A percentile compares a stretch with the other conserved stretches of the same genome.
These are phyloP conservation scores for Chlorops oryzae DNA, from an alignment of 1,140 invertebrate genomes.

Conservation along the genomic window DNA sequence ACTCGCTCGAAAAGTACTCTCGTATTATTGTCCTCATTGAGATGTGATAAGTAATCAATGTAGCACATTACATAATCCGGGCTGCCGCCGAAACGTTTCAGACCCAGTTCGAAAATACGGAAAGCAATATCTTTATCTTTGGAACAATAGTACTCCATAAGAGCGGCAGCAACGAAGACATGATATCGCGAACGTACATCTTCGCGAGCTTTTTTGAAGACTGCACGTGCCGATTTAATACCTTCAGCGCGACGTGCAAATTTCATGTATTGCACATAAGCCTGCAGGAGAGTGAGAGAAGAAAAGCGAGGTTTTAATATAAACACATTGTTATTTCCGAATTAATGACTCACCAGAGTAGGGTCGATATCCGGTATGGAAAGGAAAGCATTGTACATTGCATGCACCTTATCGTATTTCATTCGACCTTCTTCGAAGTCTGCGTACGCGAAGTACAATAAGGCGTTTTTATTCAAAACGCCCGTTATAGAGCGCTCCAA, in stretches of 20 bases:
- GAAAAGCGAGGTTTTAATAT: background rate
- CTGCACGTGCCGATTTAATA: conserved; percentile 88
- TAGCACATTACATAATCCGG: conserved; percentile 94
- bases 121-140: conserved; percentile 99
- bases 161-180: conserved; percentile 90
- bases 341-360: conserved; percentile 66
- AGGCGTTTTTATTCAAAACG: conserved; percentile 82
- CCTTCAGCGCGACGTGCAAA: conserved; percentile 95
- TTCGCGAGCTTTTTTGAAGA: conserved; percentile 94
- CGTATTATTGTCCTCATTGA: conserved; percentile 99
- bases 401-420: conserved; percentile 95
- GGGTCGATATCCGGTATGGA: conserved; percentile 88
- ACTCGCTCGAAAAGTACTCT: conserved; percentile 95
- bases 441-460: conserved; percentile 96
- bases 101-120: conserved; percentile 94
- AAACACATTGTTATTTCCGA: background rate
- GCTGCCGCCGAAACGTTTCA: conserved; percentile 93
- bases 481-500: conserved; percentile 87
- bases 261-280: conserved; percentile 99
- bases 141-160: conserved; percentile 99
- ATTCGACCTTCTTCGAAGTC: conserved; percentile 97
- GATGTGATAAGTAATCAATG: conserved; percentile 94
- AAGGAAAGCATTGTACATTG: conserved; percentile 90
- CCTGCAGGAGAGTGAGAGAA: conserved; percentile 56
- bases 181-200: conserved; percentile 82